Percentiles rank a stretch among this genome's conserved stretches.
These are phyloP conservation scores for Connochaetes taurinus DNA, from an alignment of 2,113 vertebrate genomes.

Conservation along the genomic window DNA sequence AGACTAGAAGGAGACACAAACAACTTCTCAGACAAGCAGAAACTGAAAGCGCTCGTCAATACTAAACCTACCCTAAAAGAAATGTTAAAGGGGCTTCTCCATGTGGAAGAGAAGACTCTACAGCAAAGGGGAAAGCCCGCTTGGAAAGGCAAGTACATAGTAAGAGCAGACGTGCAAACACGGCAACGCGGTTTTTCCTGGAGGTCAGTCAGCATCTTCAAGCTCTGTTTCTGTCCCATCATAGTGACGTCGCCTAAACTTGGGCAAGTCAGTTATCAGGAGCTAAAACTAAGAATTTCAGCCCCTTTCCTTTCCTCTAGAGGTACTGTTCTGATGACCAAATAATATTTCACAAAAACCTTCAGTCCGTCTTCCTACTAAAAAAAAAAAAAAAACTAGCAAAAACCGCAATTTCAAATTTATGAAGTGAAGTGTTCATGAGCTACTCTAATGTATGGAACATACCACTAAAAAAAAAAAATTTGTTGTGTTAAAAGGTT, in stretches of 20 bases:
- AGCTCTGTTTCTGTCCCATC: neutral
- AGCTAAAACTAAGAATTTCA: neutral
- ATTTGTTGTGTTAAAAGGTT: neutral
- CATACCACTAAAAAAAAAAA: neutral
- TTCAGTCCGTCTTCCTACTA: neutral
- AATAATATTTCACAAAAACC: neutral
- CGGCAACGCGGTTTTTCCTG: neutral
- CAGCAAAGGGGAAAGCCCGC: neutral
- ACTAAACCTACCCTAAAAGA: neutral
- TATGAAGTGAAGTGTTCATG: neutral
- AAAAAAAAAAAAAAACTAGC: neutral
- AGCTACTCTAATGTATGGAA: neutral
- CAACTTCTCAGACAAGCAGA: neutral
- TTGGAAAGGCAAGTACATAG: neutral
- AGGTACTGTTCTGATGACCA: neutral
- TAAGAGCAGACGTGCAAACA: neutral
- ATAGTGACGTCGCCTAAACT: neutral
- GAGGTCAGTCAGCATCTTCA: rapidly evolving
- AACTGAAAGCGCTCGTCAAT: neutral
- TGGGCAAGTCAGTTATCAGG: neutral
- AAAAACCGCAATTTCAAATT: conserved; percentile 12
- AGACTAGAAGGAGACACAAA: neutral
- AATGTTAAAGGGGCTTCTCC: neutral
- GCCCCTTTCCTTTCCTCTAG: neutral
- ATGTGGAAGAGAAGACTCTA: neutral